These are phyloP conservation scores for Xenotilapia caudafasciata DNA, from an alignment of 2,113 vertebrate genomes.

Conservation along the genomic window DNA sequence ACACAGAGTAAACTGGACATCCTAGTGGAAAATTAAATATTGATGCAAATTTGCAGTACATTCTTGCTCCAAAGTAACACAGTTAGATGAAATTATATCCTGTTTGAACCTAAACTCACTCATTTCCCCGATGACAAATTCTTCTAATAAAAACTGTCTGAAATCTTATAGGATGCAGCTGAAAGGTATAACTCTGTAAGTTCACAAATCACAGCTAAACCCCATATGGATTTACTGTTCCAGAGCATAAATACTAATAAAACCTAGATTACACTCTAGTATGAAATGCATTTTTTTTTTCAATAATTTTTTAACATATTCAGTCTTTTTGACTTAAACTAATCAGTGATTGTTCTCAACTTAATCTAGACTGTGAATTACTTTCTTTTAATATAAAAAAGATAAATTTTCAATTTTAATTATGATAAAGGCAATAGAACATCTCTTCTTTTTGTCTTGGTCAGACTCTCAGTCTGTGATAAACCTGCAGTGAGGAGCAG, in stretches of 20 bases:
- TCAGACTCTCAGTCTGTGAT: not conserved
- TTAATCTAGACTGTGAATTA: not conserved
- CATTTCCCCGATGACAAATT: not conserved
- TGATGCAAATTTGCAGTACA: not conserved
- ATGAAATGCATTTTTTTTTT: not conserved
- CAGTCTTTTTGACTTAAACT: not conserved
- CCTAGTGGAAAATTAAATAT: not conserved
- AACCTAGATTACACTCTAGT: not conserved
- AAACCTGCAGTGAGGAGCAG: not conserved
- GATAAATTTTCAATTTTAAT: not conserved
- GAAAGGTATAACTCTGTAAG: not conserved
- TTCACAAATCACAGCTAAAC: not conserved
- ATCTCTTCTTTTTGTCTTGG: not conserved
- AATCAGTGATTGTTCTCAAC: not conserved
- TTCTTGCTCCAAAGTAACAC: not conserved
- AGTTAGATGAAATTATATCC: not conserved
- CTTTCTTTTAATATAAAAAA: not conserved
- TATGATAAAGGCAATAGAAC: not conserved
- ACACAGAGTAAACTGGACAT: not conserved
- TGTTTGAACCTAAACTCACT: not conserved
- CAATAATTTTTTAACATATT: not conserved
- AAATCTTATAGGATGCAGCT: not conserved
- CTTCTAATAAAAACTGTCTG: not conserved
- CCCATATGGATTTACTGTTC: not conserved
- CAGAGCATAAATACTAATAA: not conserved